Percentiles rank a stretch among this genome's conserved stretches.
phyloP scores from a whole-genome alignment of 2,888 invertebrate genomes.

The Rotaria socialis region DNA sequence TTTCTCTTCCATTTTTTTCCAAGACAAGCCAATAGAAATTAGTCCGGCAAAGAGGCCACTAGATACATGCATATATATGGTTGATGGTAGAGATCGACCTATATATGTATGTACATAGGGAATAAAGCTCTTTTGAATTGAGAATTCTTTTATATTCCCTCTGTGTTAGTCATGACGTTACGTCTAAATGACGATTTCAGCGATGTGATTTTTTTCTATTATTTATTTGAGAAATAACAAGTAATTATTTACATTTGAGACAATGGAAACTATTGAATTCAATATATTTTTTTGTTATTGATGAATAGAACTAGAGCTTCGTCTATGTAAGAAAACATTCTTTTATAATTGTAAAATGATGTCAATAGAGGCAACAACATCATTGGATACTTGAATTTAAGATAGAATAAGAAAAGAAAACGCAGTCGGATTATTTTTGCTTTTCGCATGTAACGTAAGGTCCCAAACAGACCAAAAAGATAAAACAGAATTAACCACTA shows the following conservation, averaged over 20 bases:
- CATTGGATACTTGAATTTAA: neutral
- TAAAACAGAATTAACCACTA: too few species aligned
- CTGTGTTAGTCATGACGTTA: neutral
- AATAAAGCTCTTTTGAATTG: too few species aligned
- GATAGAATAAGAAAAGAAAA: neutral
- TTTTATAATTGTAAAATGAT: too few species aligned
- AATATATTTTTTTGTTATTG: neutral
- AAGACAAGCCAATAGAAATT: neutral
- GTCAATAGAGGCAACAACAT: neutral
- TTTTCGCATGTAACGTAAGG: too few species aligned
- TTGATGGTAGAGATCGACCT: neutral
- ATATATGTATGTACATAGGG: neutral
- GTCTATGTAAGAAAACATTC: too few species aligned
- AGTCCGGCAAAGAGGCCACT: neutral
- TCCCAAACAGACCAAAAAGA: too few species aligned
- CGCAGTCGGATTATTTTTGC: too few species aligned
- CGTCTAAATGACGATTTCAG: neutral
- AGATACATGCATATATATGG: neutral
- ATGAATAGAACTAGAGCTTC: neutral
- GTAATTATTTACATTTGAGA: neutral
- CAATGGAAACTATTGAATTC: neutral
- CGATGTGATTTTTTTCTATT: neutral
- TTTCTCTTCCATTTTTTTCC: neutral
- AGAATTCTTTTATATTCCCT: too few species aligned
- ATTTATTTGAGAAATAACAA: neutral